These are phyloP conservation scores for Scalopus aquaticus DNA, from an alignment of 2,113 vertebrate genomes.

Conservation along the genomic window DNA sequence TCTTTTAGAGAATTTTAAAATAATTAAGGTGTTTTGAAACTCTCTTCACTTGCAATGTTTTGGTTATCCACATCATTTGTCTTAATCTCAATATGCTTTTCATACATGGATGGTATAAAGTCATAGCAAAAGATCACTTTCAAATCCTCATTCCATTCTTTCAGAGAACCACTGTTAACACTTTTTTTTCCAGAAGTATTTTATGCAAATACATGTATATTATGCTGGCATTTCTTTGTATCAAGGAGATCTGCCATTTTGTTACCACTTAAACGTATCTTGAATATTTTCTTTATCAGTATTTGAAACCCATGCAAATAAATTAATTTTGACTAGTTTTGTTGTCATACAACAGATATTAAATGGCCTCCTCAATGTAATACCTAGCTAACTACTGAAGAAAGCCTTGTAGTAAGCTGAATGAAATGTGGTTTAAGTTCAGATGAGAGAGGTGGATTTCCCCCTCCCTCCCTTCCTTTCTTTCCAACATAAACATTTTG, in stretches of 20 bases:
- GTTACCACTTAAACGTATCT: neutral
- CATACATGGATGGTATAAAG: neutral
- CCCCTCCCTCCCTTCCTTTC: neutral
- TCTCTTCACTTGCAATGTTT: neutral
- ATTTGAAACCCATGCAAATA: neutral
- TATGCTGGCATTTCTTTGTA: neutral
- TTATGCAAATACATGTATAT: neutral
- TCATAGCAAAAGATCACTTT: neutral
- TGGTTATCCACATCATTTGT: neutral
- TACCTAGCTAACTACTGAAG: neutral
- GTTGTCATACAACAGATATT: neutral
- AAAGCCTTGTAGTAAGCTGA: neutral
- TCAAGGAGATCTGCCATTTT: neutral
- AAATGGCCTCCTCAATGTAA: neutral
- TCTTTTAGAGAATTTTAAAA: constrained; percentile 2
- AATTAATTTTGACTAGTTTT: neutral
- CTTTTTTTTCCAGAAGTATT: neutral
- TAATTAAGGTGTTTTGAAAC: neutral
- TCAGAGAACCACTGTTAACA: neutral
- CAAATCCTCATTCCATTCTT: neutral
- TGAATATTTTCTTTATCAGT: neutral
- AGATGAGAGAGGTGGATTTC: neutral
- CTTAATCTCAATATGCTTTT: neutral
- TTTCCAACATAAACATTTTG: neutral
- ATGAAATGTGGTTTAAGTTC: neutral